Conservation (phyloP, 1,140 invertebrate species). For the Drosophila tani region DNA sequence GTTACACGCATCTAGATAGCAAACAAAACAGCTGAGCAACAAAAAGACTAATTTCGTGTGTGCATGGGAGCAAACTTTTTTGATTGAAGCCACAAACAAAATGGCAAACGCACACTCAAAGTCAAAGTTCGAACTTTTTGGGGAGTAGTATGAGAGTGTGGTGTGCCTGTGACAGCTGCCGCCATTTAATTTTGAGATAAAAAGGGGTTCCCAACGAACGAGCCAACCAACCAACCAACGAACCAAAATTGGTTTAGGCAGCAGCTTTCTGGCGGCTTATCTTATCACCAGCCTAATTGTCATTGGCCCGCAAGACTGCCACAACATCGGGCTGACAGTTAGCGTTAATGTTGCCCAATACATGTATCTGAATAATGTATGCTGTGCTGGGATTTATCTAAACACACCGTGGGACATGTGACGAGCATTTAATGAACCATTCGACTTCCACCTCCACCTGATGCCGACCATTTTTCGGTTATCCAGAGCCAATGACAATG, state of each 20-base stretch:
- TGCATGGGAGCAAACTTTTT: conserved; percentile 61
- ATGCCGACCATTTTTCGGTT: conserved; percentile 26
- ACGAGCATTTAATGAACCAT: conserved; percentile 74
- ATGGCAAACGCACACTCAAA: conserved; percentile 49
- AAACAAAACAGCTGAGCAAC: conserved; percentile 46
- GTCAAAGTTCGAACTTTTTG: conserved; percentile 54
- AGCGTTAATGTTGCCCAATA: conserved; percentile 49
- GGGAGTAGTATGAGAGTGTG: not conserved
- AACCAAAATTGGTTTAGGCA: conserved; percentile 78
- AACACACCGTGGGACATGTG: conserved; percentile 38
- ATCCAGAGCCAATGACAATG: conserved; percentile 5
- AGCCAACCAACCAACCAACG: conserved; percentile 18
- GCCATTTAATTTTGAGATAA: conserved; percentile 77
- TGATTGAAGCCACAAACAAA: conserved; percentile 68
- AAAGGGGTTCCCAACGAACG: conserved; percentile 53
- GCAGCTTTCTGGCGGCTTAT: conserved; percentile 71
- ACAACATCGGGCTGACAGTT: conserved; percentile 49
- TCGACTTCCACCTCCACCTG: conserved; percentile 24
- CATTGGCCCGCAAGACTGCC: conserved; percentile 58
- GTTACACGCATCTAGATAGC: conserved; percentile 25
- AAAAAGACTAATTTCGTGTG: conserved; percentile 57
- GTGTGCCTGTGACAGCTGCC: conserved; percentile 68
- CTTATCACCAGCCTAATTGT: conserved; percentile 78
- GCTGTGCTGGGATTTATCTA: conserved; percentile 46
- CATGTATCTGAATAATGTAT: conserved; percentile 5